Conservation (phyloP, 2,113 vertebrate species). For the Muscicapa adusta region DNA sequence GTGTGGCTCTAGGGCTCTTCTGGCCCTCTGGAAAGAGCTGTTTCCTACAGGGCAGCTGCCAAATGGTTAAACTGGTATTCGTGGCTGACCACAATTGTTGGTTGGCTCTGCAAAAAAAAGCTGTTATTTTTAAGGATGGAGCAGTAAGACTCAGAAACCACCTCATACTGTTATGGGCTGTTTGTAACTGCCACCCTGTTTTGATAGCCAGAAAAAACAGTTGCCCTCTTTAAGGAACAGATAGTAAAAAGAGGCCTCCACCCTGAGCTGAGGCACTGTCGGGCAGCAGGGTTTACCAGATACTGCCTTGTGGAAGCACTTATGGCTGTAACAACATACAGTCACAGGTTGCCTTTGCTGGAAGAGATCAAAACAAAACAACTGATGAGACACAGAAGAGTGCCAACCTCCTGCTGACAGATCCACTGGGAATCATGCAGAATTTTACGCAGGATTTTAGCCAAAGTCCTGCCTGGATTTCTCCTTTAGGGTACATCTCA, state of each 20-base stretch:
- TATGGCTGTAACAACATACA: background rate
- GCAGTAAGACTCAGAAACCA: background rate
- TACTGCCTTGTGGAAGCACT: background rate
- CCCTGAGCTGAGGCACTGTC: background rate
- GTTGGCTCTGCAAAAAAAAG: background rate
- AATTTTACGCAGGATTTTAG: background rate
- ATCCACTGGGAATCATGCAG: background rate
- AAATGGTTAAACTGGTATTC: slow-evolving; percentile 48
- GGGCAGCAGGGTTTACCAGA: background rate
- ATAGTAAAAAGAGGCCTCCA: slow-evolving; percentile 23
- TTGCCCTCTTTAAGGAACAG: slow-evolving; percentile 6
- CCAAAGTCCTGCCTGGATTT: background rate
- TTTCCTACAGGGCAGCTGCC: background rate
- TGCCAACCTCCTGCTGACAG: background rate
- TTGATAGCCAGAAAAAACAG: slow-evolving; percentile 55
- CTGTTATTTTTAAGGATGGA: slow-evolving; percentile 45
- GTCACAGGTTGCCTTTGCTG: background rate
- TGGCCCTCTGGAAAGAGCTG: background rate
- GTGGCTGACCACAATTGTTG: slow-evolving; percentile 44
- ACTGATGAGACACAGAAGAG: background rate
- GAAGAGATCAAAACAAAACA: background rate
- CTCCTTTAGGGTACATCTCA: background rate
- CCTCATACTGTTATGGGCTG: background rate
- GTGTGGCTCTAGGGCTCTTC: background rate
- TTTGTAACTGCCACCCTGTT: background rate